Evolutionary conservation across 2,113 vertebrate genomes (phyloP), one percentile per base, ranked within the genome.

Genomic region (Nycticryphes semicollaris): DNA sequence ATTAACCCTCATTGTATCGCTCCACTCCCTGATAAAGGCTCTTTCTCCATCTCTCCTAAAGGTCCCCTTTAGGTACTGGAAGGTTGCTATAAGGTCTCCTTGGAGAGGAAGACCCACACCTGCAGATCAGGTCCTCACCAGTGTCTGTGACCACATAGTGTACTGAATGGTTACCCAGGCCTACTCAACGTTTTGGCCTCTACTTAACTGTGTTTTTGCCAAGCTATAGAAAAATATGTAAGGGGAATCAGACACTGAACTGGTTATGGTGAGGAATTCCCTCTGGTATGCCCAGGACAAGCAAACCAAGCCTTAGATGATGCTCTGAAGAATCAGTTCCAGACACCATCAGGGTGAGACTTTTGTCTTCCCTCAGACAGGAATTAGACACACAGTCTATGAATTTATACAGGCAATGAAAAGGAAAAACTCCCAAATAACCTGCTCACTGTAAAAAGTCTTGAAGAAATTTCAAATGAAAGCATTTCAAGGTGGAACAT

Each of bases 361-460:
- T 27, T 56, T 45, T 30, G 48, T 23, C 48, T 75, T 51, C 28
- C 70, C 90, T 93, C 62, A 95, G 79, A 89, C 75, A 94, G 75
- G 89, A 94, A 78, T 75, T 68, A 62, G 41, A 84, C 20, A 2
- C 63, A 72, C 12, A 23, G 91, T 87, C 91, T 94, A 21, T 39
- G 84, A 96, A 94, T 94, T 93, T 90, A 69, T 63, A 88, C 31
- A 53, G 17, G 57, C 62, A 93, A 51, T 77, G 53, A 72, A 87
- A 93, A 77, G 31, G 31, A 81, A 91, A 95, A 95, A 50, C 63
- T 89, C 73, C 57, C 57, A 96, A 94, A 94, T 85, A 88, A 77
- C 41, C 23, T 84, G 15, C 28, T 79, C 13, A 21, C 35, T 27
- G 12, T 83, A 77, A 96, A 86, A 94, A 59, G 10, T 54, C 63